phyloP scores from a whole-genome alignment of 2,888 invertebrate species.

The Leucania comma region DNA sequence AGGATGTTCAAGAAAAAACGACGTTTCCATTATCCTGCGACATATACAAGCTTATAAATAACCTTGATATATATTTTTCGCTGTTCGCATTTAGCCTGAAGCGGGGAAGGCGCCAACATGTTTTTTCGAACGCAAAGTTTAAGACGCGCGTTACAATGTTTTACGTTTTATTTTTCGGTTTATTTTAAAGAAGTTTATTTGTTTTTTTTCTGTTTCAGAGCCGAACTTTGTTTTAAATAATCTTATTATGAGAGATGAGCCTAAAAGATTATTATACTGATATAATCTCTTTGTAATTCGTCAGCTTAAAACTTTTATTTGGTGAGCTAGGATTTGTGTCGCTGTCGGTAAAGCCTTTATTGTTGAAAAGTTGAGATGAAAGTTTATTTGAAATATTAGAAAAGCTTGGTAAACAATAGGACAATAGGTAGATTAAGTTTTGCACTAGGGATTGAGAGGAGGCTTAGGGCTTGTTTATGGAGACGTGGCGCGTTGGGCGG shows the following conservation, averaged over 20 bases:
- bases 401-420: too few species aligned
- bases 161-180: conserved; percentile 1
- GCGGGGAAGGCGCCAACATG: conserved; percentile 8
- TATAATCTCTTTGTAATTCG: conserved; percentile 3
- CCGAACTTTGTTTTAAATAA: background rate
- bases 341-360: too few species aligned
- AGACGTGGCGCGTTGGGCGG: too few species aligned
- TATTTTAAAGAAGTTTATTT: background rate
- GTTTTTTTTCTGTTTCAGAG: background rate
- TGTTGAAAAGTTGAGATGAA: too few species aligned
- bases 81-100: conserved; percentile 12
- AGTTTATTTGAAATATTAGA: too few species aligned
- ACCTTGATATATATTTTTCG: conserved; percentile 17
- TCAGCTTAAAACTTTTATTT: background rate
- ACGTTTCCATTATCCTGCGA: background rate
- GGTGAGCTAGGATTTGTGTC: background rate
- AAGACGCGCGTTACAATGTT: background rate
- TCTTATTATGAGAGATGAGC: conserved; percentile 2
- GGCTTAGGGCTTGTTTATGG: too few species aligned
- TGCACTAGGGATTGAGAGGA: too few species aligned
- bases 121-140: conserved; percentile 31
- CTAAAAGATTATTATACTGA: background rate
- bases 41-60: conserved; percentile 16
- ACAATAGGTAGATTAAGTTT: too few species aligned
- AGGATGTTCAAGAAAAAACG: background rate